Evolutionary conservation across 2,888 invertebrate species (phyloP).

Genomic region (Limnephilus lunatus): DNA sequence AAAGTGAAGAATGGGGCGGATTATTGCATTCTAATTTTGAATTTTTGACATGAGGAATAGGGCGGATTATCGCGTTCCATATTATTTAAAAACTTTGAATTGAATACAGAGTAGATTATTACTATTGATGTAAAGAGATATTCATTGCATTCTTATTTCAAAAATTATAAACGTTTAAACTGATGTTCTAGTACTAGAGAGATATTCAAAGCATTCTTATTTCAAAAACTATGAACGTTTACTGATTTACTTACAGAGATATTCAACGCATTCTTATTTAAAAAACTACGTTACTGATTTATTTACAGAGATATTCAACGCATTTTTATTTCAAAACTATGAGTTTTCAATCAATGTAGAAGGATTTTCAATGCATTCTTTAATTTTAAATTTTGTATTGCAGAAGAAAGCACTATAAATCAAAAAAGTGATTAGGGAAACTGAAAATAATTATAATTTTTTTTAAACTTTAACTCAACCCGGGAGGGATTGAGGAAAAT

Average conservation of each 20-base stretch:
- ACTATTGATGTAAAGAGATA: background rate
- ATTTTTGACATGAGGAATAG: constrained; percentile 44
- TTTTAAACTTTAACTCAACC: too few species aligned
- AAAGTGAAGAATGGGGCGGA: constrained; percentile 22
- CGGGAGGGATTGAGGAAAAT: too few species aligned
- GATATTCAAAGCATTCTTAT: background rate
- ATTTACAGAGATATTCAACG: too few species aligned
- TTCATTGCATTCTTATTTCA: background rate
- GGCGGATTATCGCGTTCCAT: constrained; percentile 27
- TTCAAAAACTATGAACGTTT: background rate
- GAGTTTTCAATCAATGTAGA: too few species aligned
- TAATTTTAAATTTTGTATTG: background rate
- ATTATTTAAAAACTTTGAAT: background rate
- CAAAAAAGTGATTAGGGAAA: too few species aligned
- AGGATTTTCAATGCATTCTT: background rate
- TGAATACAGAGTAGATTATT: constrained; percentile 1
- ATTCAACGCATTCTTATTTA: background rate
- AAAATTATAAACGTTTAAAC: background rate
- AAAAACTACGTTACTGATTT: too few species aligned
- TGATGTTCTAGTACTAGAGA: background rate
- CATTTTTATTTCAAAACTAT: too few species aligned
- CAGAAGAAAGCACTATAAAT: background rate
- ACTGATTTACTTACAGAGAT: background rate
- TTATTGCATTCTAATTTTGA: constrained; percentile 43
- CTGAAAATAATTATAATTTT: too few species aligned